Evolutionary conservation across 2,797 vertebrate genomes (phyloP), one percentile per base, ranked within the genome.

Genomic region (Merluccius polli): DNA sequence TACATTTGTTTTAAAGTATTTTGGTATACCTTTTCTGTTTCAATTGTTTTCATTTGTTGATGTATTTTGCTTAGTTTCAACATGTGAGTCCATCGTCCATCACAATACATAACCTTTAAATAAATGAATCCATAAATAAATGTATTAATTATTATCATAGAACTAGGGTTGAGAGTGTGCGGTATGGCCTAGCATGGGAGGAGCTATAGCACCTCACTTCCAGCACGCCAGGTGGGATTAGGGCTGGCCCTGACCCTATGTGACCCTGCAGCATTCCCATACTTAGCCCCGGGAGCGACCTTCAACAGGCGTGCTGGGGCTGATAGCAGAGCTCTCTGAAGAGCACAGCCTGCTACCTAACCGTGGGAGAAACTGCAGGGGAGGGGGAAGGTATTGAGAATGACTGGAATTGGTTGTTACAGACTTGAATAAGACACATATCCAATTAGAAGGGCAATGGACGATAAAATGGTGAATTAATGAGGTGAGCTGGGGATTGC

Each of bases 301-400:
- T 90, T 92, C 90, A 88, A 82, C 81, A 75, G 84, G 84, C 83
- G 83, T 76, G 83, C 82, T 82, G 82, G 85, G 88, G 80, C 75
- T 84, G 85, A 87, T 92, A 92, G 92, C 91, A 91, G 88, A 88
- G 89, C 89, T 91, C 90, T 91, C 86, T 77, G 83, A 79, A 89
- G 84, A 90, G 83, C 85, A 82, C 41, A 78, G 76, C 79, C 76
- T 74, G 70, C 38, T 65, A 3, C 72, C 78, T 65, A 71, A 71
- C 18, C 76, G 31, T 52, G 68, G 36, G 72, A 68, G 65, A 16
- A 16, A 21, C 72, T 44, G 35, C 76, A 78, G 80, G 63, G 83
- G 76, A 78, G 72, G 79, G 63, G 63, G 27, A 13, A 67, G 24
- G 29, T 31, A 31, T 7, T 16, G 29, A 59, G 52, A 24, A n/a